These are phyloP conservation scores for Tridacna crocea DNA, from an alignment of 2,888 invertebrate genomes.

Conservation along the genomic window DNA sequence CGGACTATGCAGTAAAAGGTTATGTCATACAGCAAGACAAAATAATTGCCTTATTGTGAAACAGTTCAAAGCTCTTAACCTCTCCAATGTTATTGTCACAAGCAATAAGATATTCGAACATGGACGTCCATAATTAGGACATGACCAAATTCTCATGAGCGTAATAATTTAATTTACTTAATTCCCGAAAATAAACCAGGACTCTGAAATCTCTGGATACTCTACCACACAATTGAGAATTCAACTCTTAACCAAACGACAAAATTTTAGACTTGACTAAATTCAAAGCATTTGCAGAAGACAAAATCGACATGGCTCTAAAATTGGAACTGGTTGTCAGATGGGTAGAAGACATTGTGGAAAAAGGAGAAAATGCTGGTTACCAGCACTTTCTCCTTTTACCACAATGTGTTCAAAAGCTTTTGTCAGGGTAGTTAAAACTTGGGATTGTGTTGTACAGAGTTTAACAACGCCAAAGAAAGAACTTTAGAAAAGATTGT, in stretches of 20 bases:
- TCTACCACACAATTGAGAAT: too few relatives aligned
- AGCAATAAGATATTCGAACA: background rate
- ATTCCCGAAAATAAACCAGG: background rate
- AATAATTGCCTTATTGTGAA: too few relatives aligned
- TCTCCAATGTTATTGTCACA: too few relatives aligned
- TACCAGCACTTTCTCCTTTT: conserved; percentile 1
- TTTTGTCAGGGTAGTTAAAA: background rate
- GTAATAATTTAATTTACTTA: background rate
- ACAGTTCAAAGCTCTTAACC: too few relatives aligned
- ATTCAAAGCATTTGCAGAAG: too few relatives aligned
- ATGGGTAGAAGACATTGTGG: background rate
- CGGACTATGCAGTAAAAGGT: too few relatives aligned
- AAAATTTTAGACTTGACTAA: too few relatives aligned
- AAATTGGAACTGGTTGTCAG: too few relatives aligned
- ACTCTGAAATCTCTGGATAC: too few relatives aligned
- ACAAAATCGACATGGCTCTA: too few relatives aligned
- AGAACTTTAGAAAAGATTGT: background rate
- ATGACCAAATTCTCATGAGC: background rate
- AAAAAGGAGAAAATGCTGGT: conserved; percentile 6
- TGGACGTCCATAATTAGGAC: background rate
- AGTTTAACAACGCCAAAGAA: background rate
- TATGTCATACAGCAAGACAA: too few relatives aligned
- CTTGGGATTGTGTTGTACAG: background rate
- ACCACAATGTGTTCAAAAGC: background rate
- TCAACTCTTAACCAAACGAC: too few relatives aligned